phyloP scores from a whole-genome alignment of 2,797 vertebrate genomes.

The Rhodeus uyekii region DNA sequence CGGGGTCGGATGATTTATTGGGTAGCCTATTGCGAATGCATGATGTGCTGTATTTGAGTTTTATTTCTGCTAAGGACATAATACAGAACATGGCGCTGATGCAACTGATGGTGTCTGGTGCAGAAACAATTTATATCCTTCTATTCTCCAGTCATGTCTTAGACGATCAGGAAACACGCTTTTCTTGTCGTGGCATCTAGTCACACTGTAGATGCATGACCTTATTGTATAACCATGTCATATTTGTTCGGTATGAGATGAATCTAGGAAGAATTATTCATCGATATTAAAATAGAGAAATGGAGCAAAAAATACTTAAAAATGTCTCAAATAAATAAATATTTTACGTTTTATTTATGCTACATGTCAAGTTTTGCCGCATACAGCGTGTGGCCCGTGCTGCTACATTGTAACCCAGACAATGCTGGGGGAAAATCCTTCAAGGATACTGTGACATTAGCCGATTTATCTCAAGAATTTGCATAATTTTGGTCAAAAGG shows the following conservation, averaged over 20 bases:
- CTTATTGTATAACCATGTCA: slow-evolving; percentile 10
- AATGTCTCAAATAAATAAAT: background rate
- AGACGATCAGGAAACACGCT: background rate
- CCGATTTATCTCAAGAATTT: background rate
- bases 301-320: background rate
- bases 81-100: slow-evolving; percentile 35
- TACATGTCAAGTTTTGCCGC: background rate
- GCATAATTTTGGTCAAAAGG: background rate
- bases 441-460: background rate
- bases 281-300: background rate
- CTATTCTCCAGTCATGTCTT: background rate
- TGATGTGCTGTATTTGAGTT: slow-evolving; percentile 3
- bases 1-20: background rate
- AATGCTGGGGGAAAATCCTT: background rate
- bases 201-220: background rate
- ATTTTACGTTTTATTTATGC: background rate
- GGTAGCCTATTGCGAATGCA: background rate
- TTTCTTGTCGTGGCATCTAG: background rate
- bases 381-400: background rate
- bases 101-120: background rate
- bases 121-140: background rate
- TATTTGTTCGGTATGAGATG: background rate
- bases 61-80: slow-evolving; percentile 11
- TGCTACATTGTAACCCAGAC: background rate
- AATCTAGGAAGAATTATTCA: background rate